A percentile compares a stretch with the other conserved stretches of the same genome.
Evolutionary conservation across 2,888 invertebrate genomes (phyloP).

Genomic region (Nephrotoma flavescens): DNA sequence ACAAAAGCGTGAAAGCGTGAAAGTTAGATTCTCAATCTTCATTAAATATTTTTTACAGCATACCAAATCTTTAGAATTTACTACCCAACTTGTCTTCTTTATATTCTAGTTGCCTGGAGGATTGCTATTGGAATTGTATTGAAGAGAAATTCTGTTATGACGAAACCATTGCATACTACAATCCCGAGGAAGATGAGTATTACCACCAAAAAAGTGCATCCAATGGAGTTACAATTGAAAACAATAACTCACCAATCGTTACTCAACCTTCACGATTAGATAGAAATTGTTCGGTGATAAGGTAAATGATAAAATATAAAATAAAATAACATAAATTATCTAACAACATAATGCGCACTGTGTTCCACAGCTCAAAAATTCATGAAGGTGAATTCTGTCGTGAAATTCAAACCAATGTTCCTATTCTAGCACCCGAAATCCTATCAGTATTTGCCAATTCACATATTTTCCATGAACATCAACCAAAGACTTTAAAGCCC

Average conservation of each 20-base stretch:
- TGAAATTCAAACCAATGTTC: conserved; percentile 32
- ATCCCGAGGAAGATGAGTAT: conserved; percentile 33
- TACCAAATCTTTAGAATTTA: too few relatives aligned
- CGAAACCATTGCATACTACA: conserved; percentile 43
- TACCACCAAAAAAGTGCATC: conserved; percentile 23
- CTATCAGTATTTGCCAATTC: conserved; percentile 31
- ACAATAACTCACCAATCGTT: conserved; percentile 27
- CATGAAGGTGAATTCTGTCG: conserved; percentile 32
- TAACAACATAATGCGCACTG: not conserved
- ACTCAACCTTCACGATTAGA: conserved; percentile 21
- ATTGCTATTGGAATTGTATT: conserved; percentile 57
- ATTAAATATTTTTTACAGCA: too few relatives aligned
- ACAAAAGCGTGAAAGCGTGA: too few relatives aligned
- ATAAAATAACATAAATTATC: not conserved
- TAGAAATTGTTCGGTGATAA: conserved; percentile 19
- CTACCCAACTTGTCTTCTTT: not conserved
- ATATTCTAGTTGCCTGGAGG: conserved; percentile 47
- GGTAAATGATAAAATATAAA: conserved; percentile 10
- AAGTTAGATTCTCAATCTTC: too few relatives aligned
- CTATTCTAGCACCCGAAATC: conserved; percentile 32
- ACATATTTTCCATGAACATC: conserved; percentile 33
- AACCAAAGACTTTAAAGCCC: conserved; percentile 27
- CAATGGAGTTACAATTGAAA: conserved; percentile 15
- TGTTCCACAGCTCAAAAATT: conserved; percentile 24
- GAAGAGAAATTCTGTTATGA: conserved; percentile 61